Evolutionary conservation across 2,888 invertebrate species (phyloP).

Genomic region (Chaetogeoica ovagalla): DNA sequence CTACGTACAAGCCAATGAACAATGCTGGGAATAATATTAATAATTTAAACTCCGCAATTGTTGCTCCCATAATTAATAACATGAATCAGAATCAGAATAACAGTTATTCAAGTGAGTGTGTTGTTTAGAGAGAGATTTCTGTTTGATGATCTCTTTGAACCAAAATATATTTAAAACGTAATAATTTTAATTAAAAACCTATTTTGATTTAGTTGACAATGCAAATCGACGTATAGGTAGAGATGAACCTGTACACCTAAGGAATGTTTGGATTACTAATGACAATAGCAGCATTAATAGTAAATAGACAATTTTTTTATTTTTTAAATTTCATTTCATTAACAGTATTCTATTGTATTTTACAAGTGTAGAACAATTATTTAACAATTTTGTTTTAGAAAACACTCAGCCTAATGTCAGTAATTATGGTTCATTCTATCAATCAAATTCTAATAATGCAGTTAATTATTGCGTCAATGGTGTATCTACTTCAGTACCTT

Average conservation of each 20-base stretch:
- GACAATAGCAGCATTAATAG: background rate
- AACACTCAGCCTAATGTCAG: conserved; percentile 36
- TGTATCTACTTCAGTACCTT: conserved; percentile 19
- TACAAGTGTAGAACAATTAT: background rate
- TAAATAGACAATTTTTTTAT: background rate
- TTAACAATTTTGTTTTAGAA: conserved; percentile 29
- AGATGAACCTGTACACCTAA: conserved; percentile 3
- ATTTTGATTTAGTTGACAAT: conserved; percentile 40
- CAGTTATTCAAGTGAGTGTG: conserved; percentile 43
- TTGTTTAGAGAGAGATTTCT: background rate
- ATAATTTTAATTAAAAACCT: background rate
- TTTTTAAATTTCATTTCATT: too few relatives aligned
- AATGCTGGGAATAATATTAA: background rate
- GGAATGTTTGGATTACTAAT: conserved; percentile 40
- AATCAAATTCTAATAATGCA: conserved; percentile 15
- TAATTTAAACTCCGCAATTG: conserved; percentile 22
- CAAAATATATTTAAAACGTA: background rate
- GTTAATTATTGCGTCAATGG: conserved; percentile 44
- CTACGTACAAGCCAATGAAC: conserved; percentile 31
- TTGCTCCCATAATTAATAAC: conserved; percentile 21
- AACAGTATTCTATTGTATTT: background rate
- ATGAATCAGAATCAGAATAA: conserved; percentile 41
- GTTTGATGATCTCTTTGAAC: too few relatives aligned
- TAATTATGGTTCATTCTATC: conserved; percentile 42
- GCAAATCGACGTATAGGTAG: conserved; percentile 21